Percentiles rank a stretch among this genome's conserved stretches.
Conservation (phyloP, 1,140 invertebrate genomes). For the Hylaeus anthracinus region DNA sequence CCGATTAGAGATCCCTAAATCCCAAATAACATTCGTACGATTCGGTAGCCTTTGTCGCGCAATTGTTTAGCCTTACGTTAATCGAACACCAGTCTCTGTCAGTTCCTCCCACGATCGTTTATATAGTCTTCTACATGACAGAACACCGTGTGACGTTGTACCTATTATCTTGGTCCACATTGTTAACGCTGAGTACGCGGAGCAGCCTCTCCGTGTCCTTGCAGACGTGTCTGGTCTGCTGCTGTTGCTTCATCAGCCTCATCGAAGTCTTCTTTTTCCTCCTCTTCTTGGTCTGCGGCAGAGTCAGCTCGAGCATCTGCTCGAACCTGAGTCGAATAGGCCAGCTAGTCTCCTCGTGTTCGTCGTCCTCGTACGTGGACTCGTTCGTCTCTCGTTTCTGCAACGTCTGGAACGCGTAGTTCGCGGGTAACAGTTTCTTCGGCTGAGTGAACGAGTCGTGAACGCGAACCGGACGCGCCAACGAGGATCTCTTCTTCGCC, state of each 20-base stretch:
- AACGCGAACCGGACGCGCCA: constrained; percentile 75
- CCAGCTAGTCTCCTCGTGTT: constrained; percentile 66
- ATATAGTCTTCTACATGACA: constrained; percentile 72
- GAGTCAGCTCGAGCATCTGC: constrained; percentile 74
- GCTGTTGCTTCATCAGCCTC: constrained; percentile 67
- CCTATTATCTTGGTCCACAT: constrained; percentile 79
- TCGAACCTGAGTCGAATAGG: constrained; percentile 74
- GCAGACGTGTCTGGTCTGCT: constrained; percentile 67
- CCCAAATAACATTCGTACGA: neutral
- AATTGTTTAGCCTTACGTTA: neutral
- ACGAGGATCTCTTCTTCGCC: constrained; percentile 72
- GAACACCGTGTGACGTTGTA: constrained; percentile 78
- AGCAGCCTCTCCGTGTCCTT: constrained; percentile 78
- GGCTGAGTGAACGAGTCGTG: constrained; percentile 73
- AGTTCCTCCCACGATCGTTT: neutral
- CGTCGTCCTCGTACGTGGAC: constrained; percentile 58
- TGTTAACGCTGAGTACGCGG: constrained; percentile 78
- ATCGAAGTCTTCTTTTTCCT: constrained; percentile 66
- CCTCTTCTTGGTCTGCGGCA: constrained; percentile 71
- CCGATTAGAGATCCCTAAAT: neutral
- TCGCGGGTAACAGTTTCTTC: constrained; percentile 51
- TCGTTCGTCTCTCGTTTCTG: constrained; percentile 31
- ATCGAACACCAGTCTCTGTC: neutral
- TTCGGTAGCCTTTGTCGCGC: neutral
- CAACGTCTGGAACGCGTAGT: constrained; percentile 34